Evolutionary conservation across 2,797 vertebrate genomes (phyloP).

Genomic region (Molossus alvarezi): DNA sequence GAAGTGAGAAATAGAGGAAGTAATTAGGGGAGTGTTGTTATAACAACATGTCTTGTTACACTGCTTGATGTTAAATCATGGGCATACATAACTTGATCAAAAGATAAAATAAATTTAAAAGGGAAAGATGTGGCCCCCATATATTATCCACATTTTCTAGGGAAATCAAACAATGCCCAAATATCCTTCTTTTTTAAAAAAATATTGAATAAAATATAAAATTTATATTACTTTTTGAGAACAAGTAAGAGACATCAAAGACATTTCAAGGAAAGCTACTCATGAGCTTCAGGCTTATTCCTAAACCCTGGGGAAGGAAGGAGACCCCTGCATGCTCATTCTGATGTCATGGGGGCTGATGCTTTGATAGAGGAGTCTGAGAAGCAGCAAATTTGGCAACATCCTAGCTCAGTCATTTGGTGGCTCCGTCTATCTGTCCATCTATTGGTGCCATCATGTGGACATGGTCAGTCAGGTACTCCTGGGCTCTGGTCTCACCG

Average conservation of each 20-base stretch:
- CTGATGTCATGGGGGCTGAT: not conserved
- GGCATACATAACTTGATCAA: not conserved
- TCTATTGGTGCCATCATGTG: conserved; percentile 92
- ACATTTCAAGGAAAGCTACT: conserved; percentile 66
- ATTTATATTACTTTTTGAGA: conserved; percentile 77
- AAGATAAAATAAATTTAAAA: conserved; percentile 37
- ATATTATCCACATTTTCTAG: not conserved
- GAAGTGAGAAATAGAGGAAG: not conserved
- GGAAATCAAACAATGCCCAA: conserved; percentile 2
- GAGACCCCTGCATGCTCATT: not conserved
- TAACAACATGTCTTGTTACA: not conserved
- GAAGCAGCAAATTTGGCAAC: conserved; percentile 71
- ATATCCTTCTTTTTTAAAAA: not conserved
- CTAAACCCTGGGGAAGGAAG: not conserved
- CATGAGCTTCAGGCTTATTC: conserved; percentile 51
- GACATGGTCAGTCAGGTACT: conserved; percentile 95
- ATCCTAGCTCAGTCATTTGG: conserved; percentile 60
- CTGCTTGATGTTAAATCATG: not conserved
- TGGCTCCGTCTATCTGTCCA: conserved; percentile 64
- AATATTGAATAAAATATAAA: conserved; percentile 79
- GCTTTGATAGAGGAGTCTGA: conserved; percentile 19
- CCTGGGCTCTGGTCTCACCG: conserved; percentile 95
- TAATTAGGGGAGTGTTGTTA: not conserved
- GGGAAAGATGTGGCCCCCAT: not conserved
- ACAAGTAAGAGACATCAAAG: conserved; percentile 72